A percentile compares a stretch with the other conserved stretches of the same genome.
These are phyloP conservation scores for Garra rufa DNA, from an alignment of 2,113 vertebrate genomes.

Conservation along the genomic window DNA sequence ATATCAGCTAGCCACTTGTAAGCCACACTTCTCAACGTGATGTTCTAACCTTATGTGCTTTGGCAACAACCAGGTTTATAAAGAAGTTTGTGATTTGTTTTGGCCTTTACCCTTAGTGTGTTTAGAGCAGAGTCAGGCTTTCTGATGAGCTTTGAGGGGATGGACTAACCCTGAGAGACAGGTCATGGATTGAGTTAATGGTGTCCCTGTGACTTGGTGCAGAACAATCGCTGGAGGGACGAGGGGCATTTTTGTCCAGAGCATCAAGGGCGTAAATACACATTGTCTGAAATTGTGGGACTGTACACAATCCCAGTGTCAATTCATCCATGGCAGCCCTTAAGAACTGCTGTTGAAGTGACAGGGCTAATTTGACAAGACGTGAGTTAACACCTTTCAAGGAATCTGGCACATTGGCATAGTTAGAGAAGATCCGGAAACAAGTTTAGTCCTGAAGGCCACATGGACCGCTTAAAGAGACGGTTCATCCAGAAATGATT, in stretches of 20 bases:
- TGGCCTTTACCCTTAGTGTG: not conserved
- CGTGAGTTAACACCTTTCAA: constrained; percentile 63
- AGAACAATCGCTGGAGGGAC: constrained; percentile 26
- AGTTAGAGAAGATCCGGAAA: constrained; percentile 34
- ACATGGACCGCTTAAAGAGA: constrained; percentile 6
- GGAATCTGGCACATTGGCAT: constrained; percentile 49
- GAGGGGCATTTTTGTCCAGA: constrained; percentile 29
- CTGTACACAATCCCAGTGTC: constrained; percentile 21
- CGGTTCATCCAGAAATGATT: not conserved
- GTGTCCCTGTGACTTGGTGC: constrained; percentile 37
- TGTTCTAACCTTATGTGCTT: constrained; percentile 14
- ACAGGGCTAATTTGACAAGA: constrained; percentile 64
- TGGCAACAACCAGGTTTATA: constrained; percentile 12
- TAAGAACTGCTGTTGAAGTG: constrained; percentile 53
- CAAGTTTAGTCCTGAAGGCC: constrained; percentile 38
- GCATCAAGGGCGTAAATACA: constrained; percentile 4
- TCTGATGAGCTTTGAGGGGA: constrained; percentile 25
- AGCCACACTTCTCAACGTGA: constrained; percentile 13
- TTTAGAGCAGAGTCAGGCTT: not conserved
- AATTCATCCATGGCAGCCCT: constrained; percentile 40
- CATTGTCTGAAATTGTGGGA: constrained; percentile 23
- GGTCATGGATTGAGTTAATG: constrained; percentile 47
- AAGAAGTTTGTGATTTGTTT: constrained; percentile 35
- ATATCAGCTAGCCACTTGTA: constrained; percentile 51
- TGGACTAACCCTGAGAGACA: constrained; percentile 40